Evolutionary conservation across 2,797 vertebrate species (phyloP).

Genomic region (Sebastes nivosus): DNA sequence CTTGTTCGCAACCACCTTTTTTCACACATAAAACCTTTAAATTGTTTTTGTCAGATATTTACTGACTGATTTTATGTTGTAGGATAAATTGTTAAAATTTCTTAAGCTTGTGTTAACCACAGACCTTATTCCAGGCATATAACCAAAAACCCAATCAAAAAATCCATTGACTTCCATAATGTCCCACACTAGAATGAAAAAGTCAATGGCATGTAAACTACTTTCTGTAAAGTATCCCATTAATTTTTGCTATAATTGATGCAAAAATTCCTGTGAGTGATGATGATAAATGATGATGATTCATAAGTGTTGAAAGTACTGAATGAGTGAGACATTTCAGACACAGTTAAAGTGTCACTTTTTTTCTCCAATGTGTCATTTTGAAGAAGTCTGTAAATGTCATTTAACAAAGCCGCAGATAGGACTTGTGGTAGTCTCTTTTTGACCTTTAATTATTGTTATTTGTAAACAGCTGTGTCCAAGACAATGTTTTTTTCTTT

Average conservation of each 20-base stretch:
- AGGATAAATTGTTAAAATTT: fast-evolving
- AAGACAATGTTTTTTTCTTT: background rate
- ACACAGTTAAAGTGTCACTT: background rate
- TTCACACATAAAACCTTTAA: too few species aligned
- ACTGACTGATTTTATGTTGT: fast-evolving
- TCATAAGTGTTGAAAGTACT: background rate
- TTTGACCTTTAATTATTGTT: background rate
- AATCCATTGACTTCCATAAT: too few species aligned
- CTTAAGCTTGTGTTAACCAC: too few species aligned
- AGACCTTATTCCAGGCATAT: fast-evolving
- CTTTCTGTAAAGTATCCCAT: background rate
- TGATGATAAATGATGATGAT: background rate
- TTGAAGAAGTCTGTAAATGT: background rate
- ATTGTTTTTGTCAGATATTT: too few species aligned
- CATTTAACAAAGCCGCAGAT: background rate
- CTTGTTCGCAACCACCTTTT: too few species aligned
- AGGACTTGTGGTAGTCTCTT: background rate
- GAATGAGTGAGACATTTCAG: background rate
- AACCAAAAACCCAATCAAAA: too few species aligned
- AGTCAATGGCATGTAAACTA: background rate
- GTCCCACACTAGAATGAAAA: background rate
- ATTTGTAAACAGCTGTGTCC: background rate
- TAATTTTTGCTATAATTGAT: background rate
- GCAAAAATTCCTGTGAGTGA: background rate
- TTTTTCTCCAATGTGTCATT: background rate